Percentiles rank a stretch among this genome's conserved stretches.
phyloP scores from a whole-genome alignment of 2,797 vertebrate genomes.

The Prunella strophiata region DNA sequence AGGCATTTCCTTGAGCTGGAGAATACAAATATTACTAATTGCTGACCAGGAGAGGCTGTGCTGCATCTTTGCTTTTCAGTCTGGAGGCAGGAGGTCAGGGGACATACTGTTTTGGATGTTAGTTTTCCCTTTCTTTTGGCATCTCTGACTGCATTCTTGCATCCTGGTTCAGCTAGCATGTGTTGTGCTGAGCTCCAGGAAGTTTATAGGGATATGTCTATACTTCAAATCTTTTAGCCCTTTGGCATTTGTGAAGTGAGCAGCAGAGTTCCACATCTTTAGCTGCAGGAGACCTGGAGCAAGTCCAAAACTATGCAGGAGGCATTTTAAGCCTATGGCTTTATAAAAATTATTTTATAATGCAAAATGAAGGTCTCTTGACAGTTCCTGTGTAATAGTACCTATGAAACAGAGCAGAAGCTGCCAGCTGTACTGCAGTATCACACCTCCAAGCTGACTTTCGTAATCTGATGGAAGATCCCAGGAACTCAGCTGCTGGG shows the following conservation, averaged over 20 bases:
- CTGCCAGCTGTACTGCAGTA: not conserved
- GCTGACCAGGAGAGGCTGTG: not conserved
- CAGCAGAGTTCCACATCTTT: not conserved
- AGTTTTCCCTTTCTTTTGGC: not conserved
- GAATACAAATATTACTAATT: not conserved
- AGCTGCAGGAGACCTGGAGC: not conserved
- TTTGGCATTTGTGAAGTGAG: not conserved
- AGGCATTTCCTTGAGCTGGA: not conserved
- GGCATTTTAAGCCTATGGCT: constrained; percentile 2
- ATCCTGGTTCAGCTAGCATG: not conserved
- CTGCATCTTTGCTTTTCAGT: not conserved
- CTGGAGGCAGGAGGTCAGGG: not conserved
- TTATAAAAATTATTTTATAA: not conserved
- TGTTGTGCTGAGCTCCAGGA: not conserved
- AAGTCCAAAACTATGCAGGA: not conserved
- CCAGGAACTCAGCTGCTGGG: not conserved
- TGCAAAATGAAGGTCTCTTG: not conserved
- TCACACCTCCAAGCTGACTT: not conserved
- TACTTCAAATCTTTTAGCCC: not conserved
- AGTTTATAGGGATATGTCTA: not conserved
- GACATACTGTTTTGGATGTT: not conserved
- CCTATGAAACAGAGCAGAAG: not conserved
- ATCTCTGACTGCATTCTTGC: not conserved
- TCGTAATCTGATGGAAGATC: not conserved
- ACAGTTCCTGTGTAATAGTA: not conserved